A percentile compares a stretch with the other conserved stretches of the same genome.
These are phyloP conservation scores for Siniperca chuatsi DNA, from an alignment of 2,113 vertebrate species.

Conservation along the genomic window DNA sequence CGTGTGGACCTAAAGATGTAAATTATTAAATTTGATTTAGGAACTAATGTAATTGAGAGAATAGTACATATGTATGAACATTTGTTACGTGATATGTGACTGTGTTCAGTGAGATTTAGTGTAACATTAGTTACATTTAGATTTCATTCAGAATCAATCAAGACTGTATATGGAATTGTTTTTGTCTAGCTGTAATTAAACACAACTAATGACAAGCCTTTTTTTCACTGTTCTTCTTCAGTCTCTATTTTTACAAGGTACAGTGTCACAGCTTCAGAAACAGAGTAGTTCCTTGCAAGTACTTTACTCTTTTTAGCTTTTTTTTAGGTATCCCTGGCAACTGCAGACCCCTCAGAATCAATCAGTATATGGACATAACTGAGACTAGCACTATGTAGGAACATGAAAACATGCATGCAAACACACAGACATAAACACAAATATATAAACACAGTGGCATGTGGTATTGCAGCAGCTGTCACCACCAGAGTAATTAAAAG, in stretches of 20 bases:
- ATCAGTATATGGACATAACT: background rate
- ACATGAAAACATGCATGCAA: slow-evolving; percentile 1
- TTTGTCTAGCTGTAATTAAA: background rate
- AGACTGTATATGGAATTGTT: background rate
- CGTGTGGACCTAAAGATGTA: slow-evolving; percentile 35
- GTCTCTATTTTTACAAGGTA: background rate
- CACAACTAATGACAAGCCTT: background rate
- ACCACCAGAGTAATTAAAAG: slow-evolving; percentile 49
- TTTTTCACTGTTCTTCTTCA: too few relatives aligned
- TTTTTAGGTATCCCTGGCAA: background rate
- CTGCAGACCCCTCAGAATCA: background rate
- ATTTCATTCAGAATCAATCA: background rate
- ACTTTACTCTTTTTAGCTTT: background rate
- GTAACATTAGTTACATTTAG: background rate
- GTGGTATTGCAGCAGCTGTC: slow-evolving; percentile 37
- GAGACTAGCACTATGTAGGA: background rate
- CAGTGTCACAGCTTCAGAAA: background rate
- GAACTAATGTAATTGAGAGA: slow-evolving; percentile 22
- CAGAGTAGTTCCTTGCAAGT: background rate
- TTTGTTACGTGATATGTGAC: background rate
- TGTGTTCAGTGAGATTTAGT: slow-evolving; percentile 6
- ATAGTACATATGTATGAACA: background rate
- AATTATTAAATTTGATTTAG: slow-evolving; percentile 23
- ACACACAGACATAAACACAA: slow-evolving; percentile 7
- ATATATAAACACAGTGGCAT: background rate